A percentile compares a stretch with the other conserved stretches of the same genome.
phyloP scores from a whole-genome alignment of 2,797 vertebrate genomes.

The Hypotaenidia okinawae region DNA sequence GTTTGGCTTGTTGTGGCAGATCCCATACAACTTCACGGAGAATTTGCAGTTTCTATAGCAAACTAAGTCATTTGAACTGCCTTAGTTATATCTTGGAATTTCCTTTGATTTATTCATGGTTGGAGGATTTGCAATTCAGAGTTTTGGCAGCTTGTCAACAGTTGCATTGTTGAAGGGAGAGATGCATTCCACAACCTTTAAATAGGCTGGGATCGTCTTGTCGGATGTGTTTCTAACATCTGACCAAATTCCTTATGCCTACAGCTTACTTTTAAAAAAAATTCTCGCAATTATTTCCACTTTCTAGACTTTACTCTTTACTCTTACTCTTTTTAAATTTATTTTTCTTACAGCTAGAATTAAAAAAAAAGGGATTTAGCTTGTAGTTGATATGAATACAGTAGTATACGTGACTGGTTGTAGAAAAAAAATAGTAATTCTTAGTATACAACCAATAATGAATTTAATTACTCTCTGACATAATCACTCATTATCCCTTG shows the following conservation, averaged over 20 bases:
- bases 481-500: not conserved
- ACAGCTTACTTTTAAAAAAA: not conserved
- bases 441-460: not conserved
- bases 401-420: not conserved
- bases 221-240: conserved; percentile 24
- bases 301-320: not conserved
- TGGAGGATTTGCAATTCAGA: conserved; percentile 54
- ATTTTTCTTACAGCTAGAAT: not conserved
- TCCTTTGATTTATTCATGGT: conserved; percentile 66
- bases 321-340: not conserved
- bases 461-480: not conserved
- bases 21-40: conserved; percentile 11
- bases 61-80: conserved; percentile 39
- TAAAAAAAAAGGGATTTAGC: not conserved
- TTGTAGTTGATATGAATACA: not conserved
- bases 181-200: conserved; percentile 57
- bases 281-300: not conserved
- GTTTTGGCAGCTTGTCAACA: conserved; percentile 60
- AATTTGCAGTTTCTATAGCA: conserved; percentile 47
- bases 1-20: conserved; percentile 22
- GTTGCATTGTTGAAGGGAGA: not conserved
- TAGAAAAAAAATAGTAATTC: not conserved
- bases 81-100: conserved; percentile 64
- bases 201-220: conserved; percentile 28
- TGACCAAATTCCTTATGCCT: conserved; percentile 37